Evolutionary conservation across 2,888 invertebrate species (phyloP), one percentile per base, ranked within the genome.

Genomic region (Heliconius ismenius): DNA sequence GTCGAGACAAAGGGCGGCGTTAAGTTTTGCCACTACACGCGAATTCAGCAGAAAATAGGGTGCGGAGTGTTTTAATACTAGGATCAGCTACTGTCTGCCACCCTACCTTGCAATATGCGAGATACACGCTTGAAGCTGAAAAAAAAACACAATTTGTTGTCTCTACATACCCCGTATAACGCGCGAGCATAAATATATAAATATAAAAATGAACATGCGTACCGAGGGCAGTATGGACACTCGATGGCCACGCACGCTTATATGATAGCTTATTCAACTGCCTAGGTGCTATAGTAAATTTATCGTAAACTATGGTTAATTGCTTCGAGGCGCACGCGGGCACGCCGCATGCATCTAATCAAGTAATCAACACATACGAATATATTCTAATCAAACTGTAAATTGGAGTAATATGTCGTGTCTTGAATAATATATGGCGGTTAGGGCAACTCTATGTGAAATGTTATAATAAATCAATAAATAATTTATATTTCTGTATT

Each of bases 341-440:
- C 21, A 21, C 76, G 28, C 28, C 36, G 65, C 67, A 73, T 73
- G 67, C 73, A 78, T 79, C 75, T 78, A 78, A 78, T 78, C 76
- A 79, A 78, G 75, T 69, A 75, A 76, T 76, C 76, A 77, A 76
- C 75, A 72, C 60, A 79, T 76, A 67, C 73, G 69, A 76, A 79
- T 76, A 78, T 75, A 70, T 73, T 75, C 73, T 78, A 73, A 79
- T 79, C 76, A 78, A 76, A 74, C 64, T 65, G 76, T 70, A 67
- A 79, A 76, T 78, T 75, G 73, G 78, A 49, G 75, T 79, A 72
- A 70, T 75, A 78, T 74, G 76, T 73, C 76, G 74, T 68, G 69
- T 49, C 73, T 58, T 76, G 79, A 79, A 79, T 78, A 78, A 79
- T 76, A 70, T 62, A 79, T 78, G 73, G 58, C 69, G 43, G 64